Evolutionary conservation across 2,113 vertebrate species (phyloP).

Genomic region (Nesoenas mayeri): DNA sequence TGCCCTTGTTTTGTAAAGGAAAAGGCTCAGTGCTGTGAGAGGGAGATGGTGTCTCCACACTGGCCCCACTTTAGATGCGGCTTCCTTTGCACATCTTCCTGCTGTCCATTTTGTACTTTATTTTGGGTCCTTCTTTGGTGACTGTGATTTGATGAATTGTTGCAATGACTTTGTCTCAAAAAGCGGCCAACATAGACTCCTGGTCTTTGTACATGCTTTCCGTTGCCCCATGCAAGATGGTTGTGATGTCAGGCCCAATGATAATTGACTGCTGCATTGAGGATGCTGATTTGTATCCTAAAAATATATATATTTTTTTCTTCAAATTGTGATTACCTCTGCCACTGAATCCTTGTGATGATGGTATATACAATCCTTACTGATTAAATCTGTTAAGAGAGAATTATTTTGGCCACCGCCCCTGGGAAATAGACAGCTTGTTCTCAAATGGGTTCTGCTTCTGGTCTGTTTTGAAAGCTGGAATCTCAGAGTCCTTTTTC

Average conservation of each 20-base stretch:
- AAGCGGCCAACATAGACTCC: not conserved
- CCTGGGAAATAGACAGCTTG: not conserved
- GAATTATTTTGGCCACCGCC: not conserved
- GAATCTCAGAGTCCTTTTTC: not conserved
- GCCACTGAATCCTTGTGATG: not conserved
- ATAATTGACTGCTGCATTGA: not conserved
- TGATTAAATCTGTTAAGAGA: not conserved
- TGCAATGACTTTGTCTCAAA: not conserved
- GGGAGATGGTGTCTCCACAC: not conserved
- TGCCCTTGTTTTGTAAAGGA: not conserved
- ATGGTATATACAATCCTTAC: not conserved
- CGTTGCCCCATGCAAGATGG: not conserved
- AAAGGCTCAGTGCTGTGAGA: not conserved
- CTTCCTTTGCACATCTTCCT: not conserved
- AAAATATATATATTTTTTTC: fast-evolving
- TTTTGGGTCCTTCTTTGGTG: not conserved
- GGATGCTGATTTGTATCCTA: not conserved
- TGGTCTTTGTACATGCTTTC: not conserved
- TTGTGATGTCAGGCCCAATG: not conserved
- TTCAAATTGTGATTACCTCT: not conserved
- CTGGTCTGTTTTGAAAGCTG: not conserved
- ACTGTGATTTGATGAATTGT: not conserved
- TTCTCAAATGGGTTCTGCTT: not conserved
- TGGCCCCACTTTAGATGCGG: not conserved
- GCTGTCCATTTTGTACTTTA: not conserved